Conservation (phyloP, 1,140 invertebrate genomes). For the Leptinotarsa texana region DNA sequence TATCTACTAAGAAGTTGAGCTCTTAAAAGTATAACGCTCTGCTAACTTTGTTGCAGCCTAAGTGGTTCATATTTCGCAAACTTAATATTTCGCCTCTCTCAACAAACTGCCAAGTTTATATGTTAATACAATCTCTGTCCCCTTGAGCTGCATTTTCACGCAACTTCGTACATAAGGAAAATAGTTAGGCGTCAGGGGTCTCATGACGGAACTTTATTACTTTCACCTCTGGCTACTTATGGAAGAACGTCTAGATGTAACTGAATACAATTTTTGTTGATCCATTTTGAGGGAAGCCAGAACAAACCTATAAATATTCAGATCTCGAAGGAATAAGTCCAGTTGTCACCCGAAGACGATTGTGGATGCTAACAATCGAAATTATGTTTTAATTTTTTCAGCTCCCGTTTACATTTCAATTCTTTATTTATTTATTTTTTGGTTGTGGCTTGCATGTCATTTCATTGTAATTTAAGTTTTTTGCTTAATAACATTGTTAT, state of each 20-base stretch:
- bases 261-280: not conserved
- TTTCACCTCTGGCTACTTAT: not conserved
- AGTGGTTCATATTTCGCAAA: slow-evolving; percentile 3
- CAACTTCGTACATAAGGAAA: slow-evolving; percentile 5
- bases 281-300: not conserved
- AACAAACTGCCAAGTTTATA: slow-evolving; percentile 1
- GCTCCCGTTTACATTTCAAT: too few relatives aligned
- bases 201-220: not conserved
- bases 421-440: too few relatives aligned
- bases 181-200: not conserved
- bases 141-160: not conserved
- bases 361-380: too few relatives aligned
- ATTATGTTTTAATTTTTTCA: too few relatives aligned
- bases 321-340: too few relatives aligned
- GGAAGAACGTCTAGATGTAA: not conserved
- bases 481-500: too few relatives aligned
- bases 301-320: too few relatives aligned
- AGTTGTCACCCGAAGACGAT: too few relatives aligned
- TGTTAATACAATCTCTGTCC: slow-evolving; percentile 3
- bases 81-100: not conserved
- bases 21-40: not conserved
- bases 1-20: not conserved
- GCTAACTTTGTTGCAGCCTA: not conserved
- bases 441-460: too few relatives aligned
- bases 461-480: too few relatives aligned